Base-by-base conservation (phyloP, 2,888 invertebrate species). In the Lasioglossum marginatum region DNA sequence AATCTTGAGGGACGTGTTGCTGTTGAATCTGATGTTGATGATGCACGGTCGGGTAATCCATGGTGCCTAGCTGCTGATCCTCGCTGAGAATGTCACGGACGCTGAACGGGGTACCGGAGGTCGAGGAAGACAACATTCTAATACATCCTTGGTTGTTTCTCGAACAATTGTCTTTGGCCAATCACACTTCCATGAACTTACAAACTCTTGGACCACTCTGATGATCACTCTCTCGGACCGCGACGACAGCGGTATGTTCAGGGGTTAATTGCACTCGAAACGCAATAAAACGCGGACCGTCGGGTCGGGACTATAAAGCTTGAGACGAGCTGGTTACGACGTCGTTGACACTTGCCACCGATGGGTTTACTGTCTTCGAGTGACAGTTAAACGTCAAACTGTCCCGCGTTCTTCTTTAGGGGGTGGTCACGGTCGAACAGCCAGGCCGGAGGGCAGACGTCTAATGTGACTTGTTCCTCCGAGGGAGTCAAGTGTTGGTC, bases 51-150 rank as follows among this genome's bases (percentile, higher is more conserved):
- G 91, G 89, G 80, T 94, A 95, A 81, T 95, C 95, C 95, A 95
- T 95, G 45, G 86, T 85, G 37, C 90, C 91, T 6, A 95, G 88
- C 75, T 94, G 93, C 66, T 95, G 95, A 88, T 94, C 94, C 79
- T 93, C 94, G 90, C 91, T 95, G 23, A 95, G 92, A 75, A 95
- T 95, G 74, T 95, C 95, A 77, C 95, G 93, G 79, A 95, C 95
- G 89, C 95, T 94, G 88, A 95, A 95, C 74, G 95, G 95, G 27
- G 95, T 95, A 37, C 93, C 93, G 27, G 93, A 92, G 76, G 93
- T 92, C 80, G 93, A 91, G 45, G 93, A 92, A 0, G 94, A 91
- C 91, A 95, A 91, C 95, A 95, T 95, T 85, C 92, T 94, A 92
- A 86, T 89, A 91, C 93, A 92, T 93, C 83, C 81, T 90, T 85